phyloP scores from a whole-genome alignment of 2,888 invertebrate genomes.

The Sacculina carcini region DNA sequence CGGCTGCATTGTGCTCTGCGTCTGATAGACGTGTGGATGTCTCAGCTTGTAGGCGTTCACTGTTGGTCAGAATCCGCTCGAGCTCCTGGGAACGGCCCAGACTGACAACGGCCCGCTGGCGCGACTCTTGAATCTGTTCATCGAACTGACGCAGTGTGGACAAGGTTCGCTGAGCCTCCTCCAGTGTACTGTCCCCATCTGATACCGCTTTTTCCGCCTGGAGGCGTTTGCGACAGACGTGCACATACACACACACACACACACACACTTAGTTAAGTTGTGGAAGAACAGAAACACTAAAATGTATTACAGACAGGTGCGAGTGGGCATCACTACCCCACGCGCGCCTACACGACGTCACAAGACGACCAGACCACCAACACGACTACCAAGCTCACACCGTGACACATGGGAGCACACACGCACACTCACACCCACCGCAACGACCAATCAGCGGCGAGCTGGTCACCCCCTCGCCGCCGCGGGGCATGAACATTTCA shows the following conservation, averaged over 20 bases:
- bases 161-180: conserved; percentile 51
- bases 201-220: conserved; percentile 52
- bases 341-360: too few species aligned
- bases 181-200: conserved; percentile 50
- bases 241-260: not conserved
- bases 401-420: too few species aligned
- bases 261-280: too few species aligned
- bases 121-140: conserved; percentile 58
- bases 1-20: too few species aligned
- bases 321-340: too few species aligned
- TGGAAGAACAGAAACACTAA: too few species aligned
- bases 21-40: too few species aligned
- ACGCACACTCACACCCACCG: not conserved
- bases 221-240: not conserved
- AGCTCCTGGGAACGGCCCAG: conserved; percentile 46
- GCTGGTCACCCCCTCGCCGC: not conserved
- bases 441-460: not conserved
- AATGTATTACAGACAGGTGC: too few species aligned
- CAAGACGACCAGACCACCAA: too few species aligned
- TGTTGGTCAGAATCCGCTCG: conserved; percentile 36
- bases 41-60: too few species aligned
- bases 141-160: conserved; percentile 61
- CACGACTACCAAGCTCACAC: too few species aligned
- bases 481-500: too few species aligned
- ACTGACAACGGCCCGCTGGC: conserved; percentile 49